Evolutionary conservation across 2,797 vertebrate species (phyloP), one percentile per base, ranked within the genome.

Genomic region (Agapornis canus): DNA sequence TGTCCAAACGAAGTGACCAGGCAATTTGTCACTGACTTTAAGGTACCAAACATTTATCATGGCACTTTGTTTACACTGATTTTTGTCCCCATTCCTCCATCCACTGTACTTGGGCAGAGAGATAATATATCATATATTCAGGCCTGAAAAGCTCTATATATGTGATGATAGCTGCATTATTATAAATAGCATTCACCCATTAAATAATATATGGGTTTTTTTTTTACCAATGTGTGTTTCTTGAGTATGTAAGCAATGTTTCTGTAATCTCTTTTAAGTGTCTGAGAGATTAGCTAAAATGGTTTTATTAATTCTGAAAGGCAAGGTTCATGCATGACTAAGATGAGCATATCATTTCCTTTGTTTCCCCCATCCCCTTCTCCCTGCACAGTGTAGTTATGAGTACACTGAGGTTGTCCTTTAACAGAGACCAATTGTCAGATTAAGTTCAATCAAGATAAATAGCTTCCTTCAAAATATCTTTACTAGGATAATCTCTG

Each of bases 11-110:
- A 84, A 86, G 57, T 25, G 32, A 91, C 52, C 14, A 52, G 32
- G 19, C 35, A 82, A 77, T 94, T 92, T 92, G 37, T 84, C 51
- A 70, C n/a, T 60, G 47, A 69, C 40, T 77, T 86, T 37, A 51
- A 52, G 49, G 18, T 43, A 70, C 17, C 37, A 82, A 82, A 86
- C 10, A 73, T 82, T 66, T 2, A 5, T 56, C 15, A 20, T n/a
- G 19, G 16, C 5, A 45, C 15, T 73, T 72, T 40, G 13, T 73
- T 94, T 94, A 82, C 59, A 32, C 7, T 48, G 47, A 6, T 35
- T 43, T 90, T 93, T 75, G 29, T 20, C 45, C 23, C 43, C 37
- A 70, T 82, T 79, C n/a, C 48, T 89, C 66, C 51, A 70, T 40
- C 29, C 31, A 42, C 73, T 95, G 45, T 85, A 61, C 18, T 57